Conservation (phyloP, 2,113 vertebrate genomes). For the Bos javanicus region DNA sequence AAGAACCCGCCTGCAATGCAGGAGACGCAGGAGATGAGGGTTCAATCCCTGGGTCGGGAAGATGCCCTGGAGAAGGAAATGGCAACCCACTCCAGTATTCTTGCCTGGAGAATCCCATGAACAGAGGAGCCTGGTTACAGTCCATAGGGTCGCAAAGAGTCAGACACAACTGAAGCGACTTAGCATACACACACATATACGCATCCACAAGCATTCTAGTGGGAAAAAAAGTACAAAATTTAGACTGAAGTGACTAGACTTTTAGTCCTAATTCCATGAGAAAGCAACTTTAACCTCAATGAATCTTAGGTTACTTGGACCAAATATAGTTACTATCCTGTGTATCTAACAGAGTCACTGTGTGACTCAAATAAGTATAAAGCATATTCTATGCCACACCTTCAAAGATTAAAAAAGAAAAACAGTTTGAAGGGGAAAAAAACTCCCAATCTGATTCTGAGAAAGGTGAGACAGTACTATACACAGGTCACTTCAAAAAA, state of each 20-base stretch:
- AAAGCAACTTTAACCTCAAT: constrained; percentile 1
- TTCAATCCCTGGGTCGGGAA: fast-evolving
- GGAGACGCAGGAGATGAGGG: background rate
- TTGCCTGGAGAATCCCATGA: background rate
- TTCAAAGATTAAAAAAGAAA: constrained; percentile 20
- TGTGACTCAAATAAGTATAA: background rate
- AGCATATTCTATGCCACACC: background rate
- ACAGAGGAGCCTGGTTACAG: background rate
- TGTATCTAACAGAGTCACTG: background rate
- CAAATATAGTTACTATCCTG: background rate
- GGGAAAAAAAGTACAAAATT: background rate
- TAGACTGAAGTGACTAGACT: background rate
- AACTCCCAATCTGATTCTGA: background rate
- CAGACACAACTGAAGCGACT: background rate
- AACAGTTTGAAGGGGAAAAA: background rate
- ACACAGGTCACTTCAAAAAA: background rate
- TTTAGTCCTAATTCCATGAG: background rate
- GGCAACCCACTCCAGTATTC: background rate
- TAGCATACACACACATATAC: background rate
- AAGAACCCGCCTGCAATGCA: background rate
- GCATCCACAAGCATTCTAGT: background rate
- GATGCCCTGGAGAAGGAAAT: background rate
- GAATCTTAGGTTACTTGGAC: background rate
- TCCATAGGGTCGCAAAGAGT: background rate
- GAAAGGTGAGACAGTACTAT: background rate